Evolutionary conservation across 2,888 invertebrate genomes (phyloP), one percentile per base, ranked within the genome.

Genomic region (Philereme transversata): DNA sequence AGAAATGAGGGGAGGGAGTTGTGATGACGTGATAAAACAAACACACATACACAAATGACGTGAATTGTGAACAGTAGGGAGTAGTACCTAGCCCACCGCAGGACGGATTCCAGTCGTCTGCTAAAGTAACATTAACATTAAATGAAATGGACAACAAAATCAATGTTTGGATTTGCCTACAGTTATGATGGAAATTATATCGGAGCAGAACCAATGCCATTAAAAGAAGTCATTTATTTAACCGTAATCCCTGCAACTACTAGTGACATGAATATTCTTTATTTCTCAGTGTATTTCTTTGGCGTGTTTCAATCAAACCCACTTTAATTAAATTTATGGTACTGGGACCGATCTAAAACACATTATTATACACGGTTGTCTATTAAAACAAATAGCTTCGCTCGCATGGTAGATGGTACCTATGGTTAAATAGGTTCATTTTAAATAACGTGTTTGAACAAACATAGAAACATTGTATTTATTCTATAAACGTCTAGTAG

Each of bases 1-100:
- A 51, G 59, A 40, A 34, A 44, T 35, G 46, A 47, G 43, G 22
- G 51, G 4, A n/a, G 35, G 54, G 47, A 46, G 44, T 5, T 36
- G 57, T 55, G 58, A 58, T 46, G 50, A 38, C 55, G 58, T 62
- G 58, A 55, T 35, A 33, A 49, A 52, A 22, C 10, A n/a, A 36
- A 34, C 40, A 40, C 40, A 55, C 61, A 56, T 41, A 48, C 55
- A 58, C 54, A 52, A 60, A 60, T 49, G 44, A 50, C 8, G 62
- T 51, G 59, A 67, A 51, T 46, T 10, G 52, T 56, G 51, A 55
- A 58, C 53, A 50, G 34, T 41, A 44, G 49, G 56, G 61, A 59
- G 56, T 36, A 52, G 52, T 71, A 71, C 71, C 71, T 65, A 63
- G 45, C 41, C 33, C 47, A 51, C 50, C 55, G 61, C 71, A 70